Evolutionary conservation across 2,113 vertebrate genomes (phyloP).

Genomic region (Antechinus stuartii): DNA sequence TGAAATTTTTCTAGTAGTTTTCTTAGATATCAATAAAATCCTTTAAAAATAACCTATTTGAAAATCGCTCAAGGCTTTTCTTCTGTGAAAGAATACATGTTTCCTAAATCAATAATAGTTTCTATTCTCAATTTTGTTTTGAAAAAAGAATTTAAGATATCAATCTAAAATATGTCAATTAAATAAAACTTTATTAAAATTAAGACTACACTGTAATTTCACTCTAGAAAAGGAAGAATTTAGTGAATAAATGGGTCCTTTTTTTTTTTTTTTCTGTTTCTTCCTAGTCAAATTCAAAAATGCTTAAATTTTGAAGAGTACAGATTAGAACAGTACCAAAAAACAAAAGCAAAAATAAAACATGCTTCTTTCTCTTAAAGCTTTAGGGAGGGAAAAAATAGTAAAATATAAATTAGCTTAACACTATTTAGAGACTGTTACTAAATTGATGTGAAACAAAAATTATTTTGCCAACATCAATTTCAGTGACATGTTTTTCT

Average conservation of each 20-base stretch:
- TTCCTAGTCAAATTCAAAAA: background rate
- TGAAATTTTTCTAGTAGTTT: background rate
- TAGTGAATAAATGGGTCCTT: background rate
- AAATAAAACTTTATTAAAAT: conserved; percentile 56
- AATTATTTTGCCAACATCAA: conserved; percentile 11
- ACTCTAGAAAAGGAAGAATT: conserved; percentile 16
- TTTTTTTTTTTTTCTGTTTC: conserved; percentile 40
- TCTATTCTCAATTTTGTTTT: background rate
- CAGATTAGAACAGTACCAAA: conserved; percentile 27
- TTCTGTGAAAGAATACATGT: background rate
- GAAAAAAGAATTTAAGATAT: conserved; percentile 45
- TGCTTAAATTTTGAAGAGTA: background rate
- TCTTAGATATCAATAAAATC: background rate
- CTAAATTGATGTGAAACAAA: conserved; percentile 19
- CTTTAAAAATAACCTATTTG: background rate
- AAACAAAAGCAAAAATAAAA: background rate
- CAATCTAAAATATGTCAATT: conserved; percentile 49
- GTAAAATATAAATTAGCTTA: conserved; percentile 55
- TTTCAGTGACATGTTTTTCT: background rate
- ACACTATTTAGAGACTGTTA: conserved; percentile 15
- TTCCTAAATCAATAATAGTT: background rate
- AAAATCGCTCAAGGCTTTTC: background rate
- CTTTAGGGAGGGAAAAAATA: conserved; percentile 21
- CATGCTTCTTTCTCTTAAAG: conserved; percentile 59
- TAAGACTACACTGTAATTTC: conserved; percentile 22